Evolutionary conservation across 2,113 vertebrate species (phyloP).

Genomic region (Hemibates koningsi): DNA sequence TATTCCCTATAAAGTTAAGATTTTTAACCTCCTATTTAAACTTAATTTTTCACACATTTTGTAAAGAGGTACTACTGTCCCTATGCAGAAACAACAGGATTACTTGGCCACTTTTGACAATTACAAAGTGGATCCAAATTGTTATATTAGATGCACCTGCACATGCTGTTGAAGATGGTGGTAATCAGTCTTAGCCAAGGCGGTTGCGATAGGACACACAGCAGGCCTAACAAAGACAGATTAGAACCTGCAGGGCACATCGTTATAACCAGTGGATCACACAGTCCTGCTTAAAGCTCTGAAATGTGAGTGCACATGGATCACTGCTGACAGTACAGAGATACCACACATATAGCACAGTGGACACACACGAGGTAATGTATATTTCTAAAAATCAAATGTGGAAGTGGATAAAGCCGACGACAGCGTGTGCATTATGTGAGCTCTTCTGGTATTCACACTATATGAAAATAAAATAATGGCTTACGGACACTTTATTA

Average conservation of each 20-base stretch:
- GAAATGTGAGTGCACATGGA: constrained; percentile 36
- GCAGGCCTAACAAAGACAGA: constrained; percentile 69
- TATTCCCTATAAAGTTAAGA: neutral
- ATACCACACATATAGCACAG: constrained; percentile 7
- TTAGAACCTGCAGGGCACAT: constrained; percentile 54
- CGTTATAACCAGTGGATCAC: constrained; percentile 33
- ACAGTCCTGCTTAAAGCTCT: constrained; percentile 21
- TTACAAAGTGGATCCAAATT: constrained; percentile 53
- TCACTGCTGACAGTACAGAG: constrained; percentile 26
- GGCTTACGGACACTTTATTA: accelerated
- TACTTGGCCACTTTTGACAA: constrained; percentile 48
- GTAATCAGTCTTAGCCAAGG: constrained; percentile 64
- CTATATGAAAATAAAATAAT: neutral
- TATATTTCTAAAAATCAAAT: neutral
- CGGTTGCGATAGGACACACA: constrained; percentile 34
- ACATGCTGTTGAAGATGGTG: constrained; percentile 40
- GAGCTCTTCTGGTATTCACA: neutral
- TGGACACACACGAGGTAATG: neutral
- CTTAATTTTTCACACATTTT: neutral
- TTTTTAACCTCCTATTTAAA: neutral
- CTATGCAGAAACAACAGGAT: neutral
- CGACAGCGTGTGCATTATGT: neutral
- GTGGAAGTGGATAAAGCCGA: neutral
- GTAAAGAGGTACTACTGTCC: neutral
- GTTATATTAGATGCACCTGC: constrained; percentile 46